Conservation (phyloP, 2,113 vertebrate genomes). For the Glaucomys volans region DNA sequence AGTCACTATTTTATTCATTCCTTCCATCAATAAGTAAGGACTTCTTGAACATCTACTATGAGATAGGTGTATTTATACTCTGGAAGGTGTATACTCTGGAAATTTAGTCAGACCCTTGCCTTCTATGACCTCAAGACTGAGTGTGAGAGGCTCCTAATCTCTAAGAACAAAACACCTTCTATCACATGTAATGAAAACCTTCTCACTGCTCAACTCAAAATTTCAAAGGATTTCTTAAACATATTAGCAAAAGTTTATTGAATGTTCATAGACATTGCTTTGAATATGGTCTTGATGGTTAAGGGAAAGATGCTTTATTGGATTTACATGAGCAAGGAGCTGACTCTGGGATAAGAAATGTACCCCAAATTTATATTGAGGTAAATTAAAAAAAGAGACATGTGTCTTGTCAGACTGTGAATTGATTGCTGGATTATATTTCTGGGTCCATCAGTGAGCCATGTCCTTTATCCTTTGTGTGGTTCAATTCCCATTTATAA, state of each 20-base stretch:
- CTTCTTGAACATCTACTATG: background rate
- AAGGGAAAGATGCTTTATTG: background rate
- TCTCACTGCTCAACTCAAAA: background rate
- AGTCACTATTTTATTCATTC: background rate
- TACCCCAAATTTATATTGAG: background rate
- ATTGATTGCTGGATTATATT: background rate
- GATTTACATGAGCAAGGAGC: background rate
- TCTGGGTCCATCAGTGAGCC: background rate
- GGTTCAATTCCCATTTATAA: background rate
- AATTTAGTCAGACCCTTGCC: background rate
- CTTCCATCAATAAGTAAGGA: background rate
- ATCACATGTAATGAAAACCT: background rate
- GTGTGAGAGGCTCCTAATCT: background rate
- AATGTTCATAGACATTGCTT: background rate
- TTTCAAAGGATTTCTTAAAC: constrained; percentile 18
- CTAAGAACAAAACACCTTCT: constrained; percentile 7
- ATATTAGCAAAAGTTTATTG: background rate
- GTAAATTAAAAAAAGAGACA: background rate
- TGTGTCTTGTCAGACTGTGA: background rate
- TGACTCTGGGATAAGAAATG: background rate
- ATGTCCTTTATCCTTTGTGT: background rate
- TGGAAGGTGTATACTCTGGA: background rate
- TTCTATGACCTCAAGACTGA: background rate
- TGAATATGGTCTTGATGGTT: background rate
- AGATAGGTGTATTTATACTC: background rate